These are phyloP conservation scores for Nylanderia fulva DNA, from an alignment of 1,140 invertebrate genomes.

Conservation along the genomic window DNA sequence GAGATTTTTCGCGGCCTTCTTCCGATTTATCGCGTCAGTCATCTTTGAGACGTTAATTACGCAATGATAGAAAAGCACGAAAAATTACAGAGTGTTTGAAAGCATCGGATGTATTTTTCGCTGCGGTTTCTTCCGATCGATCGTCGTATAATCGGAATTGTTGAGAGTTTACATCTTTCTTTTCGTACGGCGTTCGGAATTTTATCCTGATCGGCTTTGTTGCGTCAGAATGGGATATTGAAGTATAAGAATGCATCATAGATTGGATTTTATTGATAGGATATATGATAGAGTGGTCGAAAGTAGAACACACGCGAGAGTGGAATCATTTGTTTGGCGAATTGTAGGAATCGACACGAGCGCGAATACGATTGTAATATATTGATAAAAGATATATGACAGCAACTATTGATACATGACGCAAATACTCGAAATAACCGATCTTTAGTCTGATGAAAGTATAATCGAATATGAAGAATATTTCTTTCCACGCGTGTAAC, in stretches of 20 bases:
- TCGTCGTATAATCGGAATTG: too few relatives aligned
- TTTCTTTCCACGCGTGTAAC: background rate
- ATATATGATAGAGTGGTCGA: background rate
- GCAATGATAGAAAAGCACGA: background rate
- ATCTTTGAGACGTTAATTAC: background rate
- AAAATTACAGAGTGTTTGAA: background rate
- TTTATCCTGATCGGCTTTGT: background rate
- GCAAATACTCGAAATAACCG: background rate
- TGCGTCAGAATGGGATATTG: background rate
- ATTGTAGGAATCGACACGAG: background rate
- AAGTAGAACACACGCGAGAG: background rate
- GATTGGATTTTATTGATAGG: background rate
- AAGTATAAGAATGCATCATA: background rate
- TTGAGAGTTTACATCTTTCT: background rate
- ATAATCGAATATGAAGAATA: background rate
- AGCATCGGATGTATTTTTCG: background rate
- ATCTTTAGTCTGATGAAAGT: background rate
- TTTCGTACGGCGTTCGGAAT: background rate
- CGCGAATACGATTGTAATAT: background rate
- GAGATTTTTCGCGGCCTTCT: too few relatives aligned
- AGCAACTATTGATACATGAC: background rate
- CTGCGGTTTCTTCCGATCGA: background rate
- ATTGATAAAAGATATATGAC: constrained; percentile 11
- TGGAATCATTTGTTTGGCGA: background rate
- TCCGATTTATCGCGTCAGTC: constrained; percentile 3